Conservation (phyloP, 92 coral and sea anemone genomes). For the Phenganax marumi region DNA sequence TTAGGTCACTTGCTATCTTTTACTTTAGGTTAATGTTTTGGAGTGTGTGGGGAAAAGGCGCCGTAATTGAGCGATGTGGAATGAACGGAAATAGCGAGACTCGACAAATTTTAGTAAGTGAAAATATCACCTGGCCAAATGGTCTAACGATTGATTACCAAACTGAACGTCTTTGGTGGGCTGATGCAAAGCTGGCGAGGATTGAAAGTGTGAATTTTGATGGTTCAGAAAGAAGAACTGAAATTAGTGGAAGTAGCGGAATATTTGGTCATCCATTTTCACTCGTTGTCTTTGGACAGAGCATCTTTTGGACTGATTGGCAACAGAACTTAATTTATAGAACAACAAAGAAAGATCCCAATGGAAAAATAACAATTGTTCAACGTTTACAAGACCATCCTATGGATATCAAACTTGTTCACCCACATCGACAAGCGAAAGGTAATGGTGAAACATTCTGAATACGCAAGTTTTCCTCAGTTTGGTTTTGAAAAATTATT, state of each 20-base stretch:
- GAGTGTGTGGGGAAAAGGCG: constrained; percentile 68
- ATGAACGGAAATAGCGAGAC: constrained; percentile 65
- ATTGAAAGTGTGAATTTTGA: constrained; percentile 63
- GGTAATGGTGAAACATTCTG: constrained; percentile 51
- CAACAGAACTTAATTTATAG: constrained; percentile 14
- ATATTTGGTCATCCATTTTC: constrained; percentile 38
- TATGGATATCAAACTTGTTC: constrained; percentile 60
- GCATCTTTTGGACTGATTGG: constrained; percentile 45
- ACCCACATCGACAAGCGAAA: constrained; percentile 57
- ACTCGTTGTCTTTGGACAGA: constrained; percentile 38
- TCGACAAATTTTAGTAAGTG: constrained; percentile 45
- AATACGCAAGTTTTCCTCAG: no score
- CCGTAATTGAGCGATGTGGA: constrained; percentile 68
- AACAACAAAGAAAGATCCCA: constrained; percentile 23
- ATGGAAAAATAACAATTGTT: background rate
- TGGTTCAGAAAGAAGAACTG: constrained; percentile 54
- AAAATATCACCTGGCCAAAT: constrained; percentile 63
- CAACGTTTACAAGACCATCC: constrained; percentile 14
- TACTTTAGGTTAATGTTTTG: constrained; percentile 59
- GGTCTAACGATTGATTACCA: constrained; percentile 66
- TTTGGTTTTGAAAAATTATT: constrained; percentile 29
- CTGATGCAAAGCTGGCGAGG: constrained; percentile 61
- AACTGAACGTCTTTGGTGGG: constrained; percentile 71
- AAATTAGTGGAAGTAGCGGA: constrained; percentile 26
- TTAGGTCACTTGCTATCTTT: background rate